Base-by-base conservation (phyloP, 2,888 invertebrate genomes). In the Pollenia amentaria region DNA sequence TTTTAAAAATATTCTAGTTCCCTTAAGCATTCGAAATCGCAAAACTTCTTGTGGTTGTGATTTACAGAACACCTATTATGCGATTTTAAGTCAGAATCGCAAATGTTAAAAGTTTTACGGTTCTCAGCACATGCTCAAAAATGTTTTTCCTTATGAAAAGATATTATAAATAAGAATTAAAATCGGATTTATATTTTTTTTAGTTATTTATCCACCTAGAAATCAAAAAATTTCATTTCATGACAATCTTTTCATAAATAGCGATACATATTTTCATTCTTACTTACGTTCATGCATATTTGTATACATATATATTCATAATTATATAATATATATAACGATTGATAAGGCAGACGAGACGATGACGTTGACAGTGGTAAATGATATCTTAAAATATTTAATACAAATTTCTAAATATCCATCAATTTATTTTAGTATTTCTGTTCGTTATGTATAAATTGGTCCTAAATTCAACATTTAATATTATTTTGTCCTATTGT, bases 401-500 rank as follows among this genome's bases (percentile, higher is more conserved):
- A 57, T 42, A 72, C 0, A 72, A 55, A 8, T 14, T 55, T 42
- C 1, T 44, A 18, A 38, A 53, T 70, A 6, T 12, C 55, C 21
- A 55, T 55, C 55, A 55, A 55, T 38, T 29, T 38, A 57, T 57
- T 57, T 57, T 8, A 57, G n/a, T 57, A 29, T 57, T 29, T 12
- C n/a, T 4, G 4, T 53, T 67, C 21, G n/a, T 67, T 48, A 48
- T 67, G 10, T 44, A 48, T 40, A 69, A 51, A 51, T 38, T 76
- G n/a, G 40, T 21, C 21, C 9, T 53, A 46, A 7, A 38, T 12
- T 40, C 29, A 57, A 51, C 14, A 14, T 55, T 14, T 48, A 2
- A n/a, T 42, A 51, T 57, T 57, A 60, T 42, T 51, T 29, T 73
- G 64, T 3, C 18, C 18, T 75, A 14, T 65, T 21, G 4, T 73